These are phyloP conservation scores for Corynorhinus townsendii DNA, from an alignment of 2,113 vertebrate genomes.

Conservation along the genomic window DNA sequence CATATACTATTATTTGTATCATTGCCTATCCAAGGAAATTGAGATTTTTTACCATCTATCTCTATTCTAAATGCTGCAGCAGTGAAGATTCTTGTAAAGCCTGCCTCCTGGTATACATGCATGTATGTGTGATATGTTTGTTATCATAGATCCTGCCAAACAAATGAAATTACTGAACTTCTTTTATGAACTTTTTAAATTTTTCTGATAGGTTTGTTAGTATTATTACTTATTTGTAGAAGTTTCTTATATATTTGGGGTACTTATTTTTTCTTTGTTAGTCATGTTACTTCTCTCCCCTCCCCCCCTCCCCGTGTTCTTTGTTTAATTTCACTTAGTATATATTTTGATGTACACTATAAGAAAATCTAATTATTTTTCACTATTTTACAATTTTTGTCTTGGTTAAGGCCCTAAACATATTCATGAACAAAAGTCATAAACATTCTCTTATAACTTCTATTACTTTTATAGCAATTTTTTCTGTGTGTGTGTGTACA, in stretches of 20 bases:
- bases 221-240: not conserved
- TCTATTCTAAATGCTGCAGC: not conserved
- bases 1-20: not conserved
- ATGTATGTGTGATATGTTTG: not conserved
- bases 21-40: not conserved
- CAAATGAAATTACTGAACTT: not conserved
- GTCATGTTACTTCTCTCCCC: not conserved
- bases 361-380: not conserved
- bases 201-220: not conserved
- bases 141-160: not conserved
- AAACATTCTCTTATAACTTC: not conserved
- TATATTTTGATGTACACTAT: not conserved
- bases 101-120: not conserved
- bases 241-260: not conserved
- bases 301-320: not conserved
- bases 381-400: not conserved
- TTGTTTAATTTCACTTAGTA: not conserved
- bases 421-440: not conserved
- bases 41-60: not conserved
- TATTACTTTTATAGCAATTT: not conserved
- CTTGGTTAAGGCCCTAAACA: not conserved
- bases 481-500: not conserved
- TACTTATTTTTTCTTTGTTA: not conserved
- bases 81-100: not conserved
- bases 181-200: not conserved